Evolutionary conservation across 2,888 invertebrate genomes (phyloP).

Genomic region (Folsomia manolachei): DNA sequence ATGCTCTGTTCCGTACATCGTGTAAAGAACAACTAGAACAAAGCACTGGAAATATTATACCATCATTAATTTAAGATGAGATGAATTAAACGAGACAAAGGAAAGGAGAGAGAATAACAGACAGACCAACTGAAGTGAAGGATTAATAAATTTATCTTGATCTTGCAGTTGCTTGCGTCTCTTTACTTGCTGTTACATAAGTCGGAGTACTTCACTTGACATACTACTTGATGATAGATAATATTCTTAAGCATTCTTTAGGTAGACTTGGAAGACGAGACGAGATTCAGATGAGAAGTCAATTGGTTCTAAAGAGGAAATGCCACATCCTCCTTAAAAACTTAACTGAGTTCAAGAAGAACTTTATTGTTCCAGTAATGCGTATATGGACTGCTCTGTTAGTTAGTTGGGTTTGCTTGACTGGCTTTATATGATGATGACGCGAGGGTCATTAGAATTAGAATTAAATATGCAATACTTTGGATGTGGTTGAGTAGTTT

Average conservation of each 20-base stretch:
- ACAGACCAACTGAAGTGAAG: slow-evolving; percentile 3
- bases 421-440: neutral
- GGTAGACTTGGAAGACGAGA: slow-evolving; percentile 4
- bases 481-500: neutral
- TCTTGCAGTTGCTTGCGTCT: neutral
- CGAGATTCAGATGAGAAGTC: slow-evolving; percentile 28
- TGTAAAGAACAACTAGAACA: too few species aligned
- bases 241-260: neutral
- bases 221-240: neutral
- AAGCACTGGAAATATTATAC: neutral
- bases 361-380: neutral
- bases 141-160: slow-evolving; percentile 7
- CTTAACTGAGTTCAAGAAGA: neutral
- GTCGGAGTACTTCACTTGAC: too few species aligned
- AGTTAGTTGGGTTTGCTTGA: neutral
- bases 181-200: neutral
- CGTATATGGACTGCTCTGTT: neutral
- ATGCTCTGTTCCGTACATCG: too few species aligned
- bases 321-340: slow-evolving; percentile 49
- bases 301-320: slow-evolving; percentile 48
- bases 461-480: slow-evolving; percentile 2
- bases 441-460: slow-evolving; percentile 4
- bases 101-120: neutral
- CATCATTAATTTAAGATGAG: neutral
- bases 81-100: neutral